phyloP scores from a whole-genome alignment of 2,888 invertebrate species.

The Drosophila multiciliata region DNA sequence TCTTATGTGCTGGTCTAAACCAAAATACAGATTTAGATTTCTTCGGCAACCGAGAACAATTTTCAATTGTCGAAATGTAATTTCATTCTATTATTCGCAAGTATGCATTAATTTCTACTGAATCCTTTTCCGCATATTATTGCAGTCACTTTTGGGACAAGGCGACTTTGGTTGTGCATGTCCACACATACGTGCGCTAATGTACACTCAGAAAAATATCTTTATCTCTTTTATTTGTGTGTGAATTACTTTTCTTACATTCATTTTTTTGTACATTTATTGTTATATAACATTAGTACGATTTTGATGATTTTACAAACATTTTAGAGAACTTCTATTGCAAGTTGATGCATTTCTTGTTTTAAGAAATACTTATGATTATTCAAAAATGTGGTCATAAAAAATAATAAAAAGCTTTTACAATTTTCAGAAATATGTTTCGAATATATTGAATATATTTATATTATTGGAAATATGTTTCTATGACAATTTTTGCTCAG shows the following conservation, averaged over 20 bases:
- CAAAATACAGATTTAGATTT: neutral
- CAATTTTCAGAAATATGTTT: neutral
- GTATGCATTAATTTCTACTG: constrained; percentile 2
- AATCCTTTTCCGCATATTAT: neutral
- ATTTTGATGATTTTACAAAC: neutral
- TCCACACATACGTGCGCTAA: neutral
- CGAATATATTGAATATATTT: neutral
- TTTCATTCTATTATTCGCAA: neutral
- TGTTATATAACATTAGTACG: neutral
- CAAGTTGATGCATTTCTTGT: too few species aligned
- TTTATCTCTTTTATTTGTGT: too few species aligned
- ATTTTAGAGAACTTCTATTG: neutral
- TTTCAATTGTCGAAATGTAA: neutral
- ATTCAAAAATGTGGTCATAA: neutral
- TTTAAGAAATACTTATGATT: too few species aligned
- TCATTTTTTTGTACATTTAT: neutral
- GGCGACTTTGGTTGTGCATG: neutral
- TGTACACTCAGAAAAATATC: neutral
- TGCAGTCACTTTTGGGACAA: neutral
- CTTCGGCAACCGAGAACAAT: neutral
- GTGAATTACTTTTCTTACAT: too few species aligned
- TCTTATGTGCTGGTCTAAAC: neutral
- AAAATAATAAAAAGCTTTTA: neutral
- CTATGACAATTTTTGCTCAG: neutral
- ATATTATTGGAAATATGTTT: neutral